Evolutionary conservation across 2,797 vertebrate species (phyloP).

Genomic region (Nyctalus aviator): DNA sequence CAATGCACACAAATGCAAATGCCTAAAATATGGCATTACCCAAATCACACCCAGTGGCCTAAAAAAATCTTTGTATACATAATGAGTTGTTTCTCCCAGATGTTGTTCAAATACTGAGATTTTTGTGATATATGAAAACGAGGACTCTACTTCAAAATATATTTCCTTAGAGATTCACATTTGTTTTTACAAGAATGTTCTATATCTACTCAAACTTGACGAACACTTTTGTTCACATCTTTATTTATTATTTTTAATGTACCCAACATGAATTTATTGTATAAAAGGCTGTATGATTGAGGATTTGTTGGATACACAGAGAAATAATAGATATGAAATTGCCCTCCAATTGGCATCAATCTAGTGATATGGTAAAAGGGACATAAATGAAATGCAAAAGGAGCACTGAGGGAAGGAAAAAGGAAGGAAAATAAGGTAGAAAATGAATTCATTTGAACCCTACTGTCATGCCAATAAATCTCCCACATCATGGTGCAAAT

Average conservation of each 20-base stretch:
- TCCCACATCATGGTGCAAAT: background rate
- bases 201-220: background rate
- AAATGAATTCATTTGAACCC: background rate
- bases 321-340: background rate
- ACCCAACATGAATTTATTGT: background rate
- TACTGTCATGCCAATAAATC: background rate
- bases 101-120: background rate
- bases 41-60: background rate
- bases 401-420: background rate
- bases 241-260: constrained; percentile 22
- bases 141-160: background rate
- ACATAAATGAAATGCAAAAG: background rate
- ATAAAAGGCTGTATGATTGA: background rate
- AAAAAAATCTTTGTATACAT: background rate
- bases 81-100: background rate
- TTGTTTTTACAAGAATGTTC: background rate
- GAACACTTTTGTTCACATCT: background rate
- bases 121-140: background rate
- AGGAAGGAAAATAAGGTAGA: background rate
- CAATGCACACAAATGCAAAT: background rate
- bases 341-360: background rate
- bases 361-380: background rate
- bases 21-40: background rate
- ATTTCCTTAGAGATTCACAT: background rate
- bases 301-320: background rate